These are phyloP conservation scores for Brachirus orientalis DNA, from an alignment of 2,113 vertebrate species.

Conservation along the genomic window DNA sequence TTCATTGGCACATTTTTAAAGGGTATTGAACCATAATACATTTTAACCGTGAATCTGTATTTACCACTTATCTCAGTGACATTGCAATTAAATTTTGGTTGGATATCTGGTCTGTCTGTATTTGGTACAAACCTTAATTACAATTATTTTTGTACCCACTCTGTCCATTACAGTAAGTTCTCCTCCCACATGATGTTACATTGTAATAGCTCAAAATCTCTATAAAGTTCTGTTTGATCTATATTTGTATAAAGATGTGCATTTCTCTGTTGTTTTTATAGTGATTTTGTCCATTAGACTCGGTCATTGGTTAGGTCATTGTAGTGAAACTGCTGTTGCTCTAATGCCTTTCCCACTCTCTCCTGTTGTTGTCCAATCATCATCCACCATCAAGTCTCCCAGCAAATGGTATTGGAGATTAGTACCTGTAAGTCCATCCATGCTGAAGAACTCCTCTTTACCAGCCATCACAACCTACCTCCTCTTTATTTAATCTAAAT, in stretches of 20 bases:
- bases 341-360: constrained; percentile 65
- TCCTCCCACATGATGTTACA: too few relatives aligned
- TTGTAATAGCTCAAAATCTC: neutral
- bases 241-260: neutral
- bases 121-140: neutral
- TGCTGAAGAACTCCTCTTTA: constrained; percentile 32
- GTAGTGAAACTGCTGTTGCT: constrained; percentile 11
- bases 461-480: constrained; percentile 2
- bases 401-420: constrained; percentile 98
- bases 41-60: too few relatives aligned
- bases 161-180: too few relatives aligned
- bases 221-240: neutral
- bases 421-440: constrained; percentile 93
- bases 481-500: constrained; percentile 15
- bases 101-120: neutral
- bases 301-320: neutral
- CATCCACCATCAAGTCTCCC: constrained; percentile 88
- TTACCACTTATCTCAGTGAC: too few relatives aligned
- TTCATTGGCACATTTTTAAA: neutral
- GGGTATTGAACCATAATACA: too few relatives aligned
- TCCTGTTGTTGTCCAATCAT: constrained; percentile 72
- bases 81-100: too few relatives aligned
- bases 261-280: neutral
- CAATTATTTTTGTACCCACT: neutral
- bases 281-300: neutral